Base-by-base conservation (phyloP, 2,888 invertebrate species). In the Heliconius charithonia region DNA sequence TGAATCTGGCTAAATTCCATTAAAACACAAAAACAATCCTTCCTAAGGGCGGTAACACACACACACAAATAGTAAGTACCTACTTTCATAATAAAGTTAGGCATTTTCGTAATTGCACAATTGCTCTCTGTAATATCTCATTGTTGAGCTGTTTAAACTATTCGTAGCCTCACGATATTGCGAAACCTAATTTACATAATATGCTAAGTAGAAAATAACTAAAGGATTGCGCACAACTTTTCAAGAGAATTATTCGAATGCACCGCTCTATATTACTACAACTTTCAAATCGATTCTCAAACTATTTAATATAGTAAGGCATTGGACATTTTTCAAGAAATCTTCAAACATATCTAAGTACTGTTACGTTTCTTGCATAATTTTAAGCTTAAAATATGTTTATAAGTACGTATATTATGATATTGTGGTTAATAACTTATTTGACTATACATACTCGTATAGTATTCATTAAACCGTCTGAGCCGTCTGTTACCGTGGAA, bases 191-290 rank as follows among this genome's bases (percentile, higher is more conserved):
- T 84, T 89, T 90, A 89, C 88, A 90, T 91, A 89, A 92, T 89
- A 91, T 92, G 90, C 88, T 89, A 91, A 93, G 87, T 86, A 82
- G 83, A 81, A 79, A 84, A 83, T 80, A 78, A 81, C 79, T 78
- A 76, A 82, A 80, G 81, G 80, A 78, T 78, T 78, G 79, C 76
- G 80, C 81, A 82, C 80, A 81, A 81, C 79, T 80, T 74, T 74
- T 63, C 41, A 74, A 65, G 74, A 74, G 74, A 74, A 74, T 74
- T 65, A 74, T 74, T 74, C 22, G 74, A 63, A 74, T 74, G 74
- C 74, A 74, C 25, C 63, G 74, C 27, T 41, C 27, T 63, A 62
- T 74, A 69, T 69, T 69, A 69, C 69, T 41, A 69, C 69, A 69
- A 69, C 69, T 69, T 69, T 25, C 41, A 6, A 41, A 69, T 69